A percentile compares a stretch with the other conserved stretches of the same genome.
Conservation (phyloP, 1,140 invertebrate genomes). For the Penaeus indicus region DNA sequence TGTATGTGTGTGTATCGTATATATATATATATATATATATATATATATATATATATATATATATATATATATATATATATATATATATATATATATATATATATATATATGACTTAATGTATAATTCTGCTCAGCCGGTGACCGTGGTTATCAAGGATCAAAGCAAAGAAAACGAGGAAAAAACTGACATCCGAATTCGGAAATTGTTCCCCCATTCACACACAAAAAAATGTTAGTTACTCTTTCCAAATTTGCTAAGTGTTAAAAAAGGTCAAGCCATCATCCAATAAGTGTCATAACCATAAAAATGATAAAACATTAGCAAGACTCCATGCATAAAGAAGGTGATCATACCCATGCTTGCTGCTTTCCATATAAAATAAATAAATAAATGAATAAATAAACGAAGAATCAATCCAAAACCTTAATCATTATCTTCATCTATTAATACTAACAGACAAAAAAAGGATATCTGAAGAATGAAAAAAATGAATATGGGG, state of each 20-base stretch:
- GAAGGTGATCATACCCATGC: conserved; percentile 51
- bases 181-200: no score
- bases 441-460: conserved; percentile 48
- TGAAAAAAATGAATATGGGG: conserved; percentile 44
- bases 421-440: no score
- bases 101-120: not conserved
- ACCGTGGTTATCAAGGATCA: no score
- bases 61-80: no score
- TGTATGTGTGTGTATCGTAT: no score
- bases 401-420: conserved; percentile 18
- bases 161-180: no score
- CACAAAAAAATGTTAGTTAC: no score
- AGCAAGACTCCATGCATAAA: conserved; percentile 16
- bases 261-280: no score
- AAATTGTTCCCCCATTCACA: no score
- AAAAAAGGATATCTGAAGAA: conserved; percentile 19
- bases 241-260: no score
- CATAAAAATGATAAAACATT: not conserved
- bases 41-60: not conserved
- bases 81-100: not conserved
- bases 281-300: not conserved
- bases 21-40: no score
- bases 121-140: no score
- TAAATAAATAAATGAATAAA: conserved; percentile 47
- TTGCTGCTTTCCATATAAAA: conserved; percentile 31